Conservation (phyloP, 2,797 vertebrate species). For the Ciconia nigra region DNA sequence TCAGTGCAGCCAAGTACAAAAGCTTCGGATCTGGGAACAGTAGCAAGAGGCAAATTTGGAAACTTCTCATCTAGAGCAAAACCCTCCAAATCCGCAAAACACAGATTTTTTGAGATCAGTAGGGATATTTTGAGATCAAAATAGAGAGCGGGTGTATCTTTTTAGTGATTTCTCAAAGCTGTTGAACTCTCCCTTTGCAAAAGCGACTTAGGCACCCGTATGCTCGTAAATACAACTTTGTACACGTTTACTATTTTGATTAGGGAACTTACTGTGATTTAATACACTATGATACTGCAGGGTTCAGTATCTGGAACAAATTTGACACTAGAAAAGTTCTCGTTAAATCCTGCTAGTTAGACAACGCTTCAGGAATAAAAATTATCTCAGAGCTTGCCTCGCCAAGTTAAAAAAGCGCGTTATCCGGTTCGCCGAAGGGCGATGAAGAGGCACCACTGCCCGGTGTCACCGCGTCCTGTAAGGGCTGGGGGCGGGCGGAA, state of each 20-base stretch:
- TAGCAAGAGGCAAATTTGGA: neutral
- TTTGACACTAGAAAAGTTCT: neutral
- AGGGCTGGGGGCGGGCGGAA: fast-evolving
- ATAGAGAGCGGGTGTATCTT: fast-evolving
- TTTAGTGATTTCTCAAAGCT: neutral
- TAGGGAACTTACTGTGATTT: neutral
- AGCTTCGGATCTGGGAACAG: neutral
- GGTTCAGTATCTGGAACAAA: neutral
- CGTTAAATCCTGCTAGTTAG: neutral
- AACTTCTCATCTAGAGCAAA: neutral
- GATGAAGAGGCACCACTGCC: neutral
- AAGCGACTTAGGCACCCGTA: neutral
- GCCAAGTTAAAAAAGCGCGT: fast-evolving
- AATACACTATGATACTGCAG: neutral
- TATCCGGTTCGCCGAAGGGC: neutral
- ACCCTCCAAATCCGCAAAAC: neutral
- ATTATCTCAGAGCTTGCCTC: neutral
- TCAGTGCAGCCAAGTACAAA: neutral
- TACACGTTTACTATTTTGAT: fast-evolving
- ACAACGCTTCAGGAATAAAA: neutral
- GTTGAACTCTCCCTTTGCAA: neutral
- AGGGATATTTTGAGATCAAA: neutral
- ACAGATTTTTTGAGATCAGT: neutral
- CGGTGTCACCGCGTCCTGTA: fast-evolving
- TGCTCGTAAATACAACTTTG: neutral